phyloP scores from a whole-genome alignment of 2,797 vertebrate species.

The Salmo trutta region DNA sequence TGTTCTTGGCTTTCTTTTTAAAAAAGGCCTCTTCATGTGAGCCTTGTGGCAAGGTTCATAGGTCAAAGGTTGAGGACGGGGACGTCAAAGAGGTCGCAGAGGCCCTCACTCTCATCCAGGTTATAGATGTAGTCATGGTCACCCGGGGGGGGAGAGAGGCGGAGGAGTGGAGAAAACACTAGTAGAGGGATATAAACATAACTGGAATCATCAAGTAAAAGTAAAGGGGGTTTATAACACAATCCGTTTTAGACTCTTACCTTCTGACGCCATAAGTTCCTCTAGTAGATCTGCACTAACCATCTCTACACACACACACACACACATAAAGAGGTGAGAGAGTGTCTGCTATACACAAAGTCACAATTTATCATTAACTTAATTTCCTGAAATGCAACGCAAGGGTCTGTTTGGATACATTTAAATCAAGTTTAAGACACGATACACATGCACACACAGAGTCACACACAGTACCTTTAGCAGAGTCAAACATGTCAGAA shows the following conservation, averaged over 20 bases:
- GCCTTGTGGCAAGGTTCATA: constrained; percentile 38
- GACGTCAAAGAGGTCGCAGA: constrained; percentile 89
- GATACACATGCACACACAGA: not conserved
- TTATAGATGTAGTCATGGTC: constrained; percentile 92
- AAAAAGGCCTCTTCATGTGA: constrained; percentile 8
- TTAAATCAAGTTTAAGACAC: not conserved
- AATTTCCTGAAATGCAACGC: not conserved
- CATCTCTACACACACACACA: constrained; percentile 69
- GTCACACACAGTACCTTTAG: constrained; percentile 77
- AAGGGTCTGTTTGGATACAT: constrained; percentile 2
- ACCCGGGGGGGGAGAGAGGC: constrained; percentile 82
- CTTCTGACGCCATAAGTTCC: constrained; percentile 88
- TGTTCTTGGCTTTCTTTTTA: not conserved
- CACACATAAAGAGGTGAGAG: not conserved
- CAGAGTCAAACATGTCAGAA: constrained; percentile 84
- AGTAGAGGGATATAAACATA: constrained; percentile 26
- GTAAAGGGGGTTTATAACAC: not conserved
- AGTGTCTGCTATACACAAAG: not conserved
- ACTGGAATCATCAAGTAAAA: not conserved
- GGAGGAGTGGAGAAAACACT: constrained; percentile 89
- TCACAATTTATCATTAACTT: not conserved
- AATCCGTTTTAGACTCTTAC: constrained; percentile 66
- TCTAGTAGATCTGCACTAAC: constrained; percentile 83
- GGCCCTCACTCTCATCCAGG: constrained; percentile 88
- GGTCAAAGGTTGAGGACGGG: constrained; percentile 79